phyloP scores from a whole-genome alignment of 2,113 vertebrate genomes.

The Prietella phreatophila region DNA sequence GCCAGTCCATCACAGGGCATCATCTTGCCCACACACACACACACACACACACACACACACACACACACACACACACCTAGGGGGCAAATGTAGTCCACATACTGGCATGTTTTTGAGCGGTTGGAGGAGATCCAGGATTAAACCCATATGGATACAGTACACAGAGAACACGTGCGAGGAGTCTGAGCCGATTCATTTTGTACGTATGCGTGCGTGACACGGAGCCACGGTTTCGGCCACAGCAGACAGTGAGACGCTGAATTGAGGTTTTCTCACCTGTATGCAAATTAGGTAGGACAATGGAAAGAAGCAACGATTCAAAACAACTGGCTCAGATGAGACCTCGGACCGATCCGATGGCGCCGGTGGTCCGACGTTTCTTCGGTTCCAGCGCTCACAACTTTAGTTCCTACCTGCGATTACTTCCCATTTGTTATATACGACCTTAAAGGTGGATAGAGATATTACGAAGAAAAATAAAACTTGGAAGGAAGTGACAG shows the following conservation, averaged over 20 bases:
- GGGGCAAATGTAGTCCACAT: too few relatives aligned
- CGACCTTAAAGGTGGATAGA: neutral
- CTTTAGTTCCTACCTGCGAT: neutral
- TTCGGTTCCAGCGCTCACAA: too few relatives aligned
- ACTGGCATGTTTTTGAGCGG: too few relatives aligned
- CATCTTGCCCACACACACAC: too few relatives aligned
- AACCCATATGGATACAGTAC: neutral
- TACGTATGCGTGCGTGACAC: neutral
- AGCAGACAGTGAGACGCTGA: neutral
- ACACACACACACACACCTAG: too few relatives aligned
- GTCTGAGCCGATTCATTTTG: neutral
- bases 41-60: too few relatives aligned
- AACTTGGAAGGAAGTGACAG: neutral
- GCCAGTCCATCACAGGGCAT: too few relatives aligned
- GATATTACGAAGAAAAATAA: neutral
- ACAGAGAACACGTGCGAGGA: neutral
- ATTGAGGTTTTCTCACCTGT: neutral
- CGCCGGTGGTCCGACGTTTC: too few relatives aligned
- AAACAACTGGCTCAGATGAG: neutral
- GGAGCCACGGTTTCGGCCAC: neutral
- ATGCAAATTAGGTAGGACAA: neutral
- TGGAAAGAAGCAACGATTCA: neutral
- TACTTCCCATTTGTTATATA: neutral
- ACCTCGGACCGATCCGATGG: neutral
- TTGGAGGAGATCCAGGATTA: neutral